Percentiles rank a stretch among this genome's conserved stretches.
Evolutionary conservation across 2,888 invertebrate genomes (phyloP).

Genomic region (Unio delphinus): DNA sequence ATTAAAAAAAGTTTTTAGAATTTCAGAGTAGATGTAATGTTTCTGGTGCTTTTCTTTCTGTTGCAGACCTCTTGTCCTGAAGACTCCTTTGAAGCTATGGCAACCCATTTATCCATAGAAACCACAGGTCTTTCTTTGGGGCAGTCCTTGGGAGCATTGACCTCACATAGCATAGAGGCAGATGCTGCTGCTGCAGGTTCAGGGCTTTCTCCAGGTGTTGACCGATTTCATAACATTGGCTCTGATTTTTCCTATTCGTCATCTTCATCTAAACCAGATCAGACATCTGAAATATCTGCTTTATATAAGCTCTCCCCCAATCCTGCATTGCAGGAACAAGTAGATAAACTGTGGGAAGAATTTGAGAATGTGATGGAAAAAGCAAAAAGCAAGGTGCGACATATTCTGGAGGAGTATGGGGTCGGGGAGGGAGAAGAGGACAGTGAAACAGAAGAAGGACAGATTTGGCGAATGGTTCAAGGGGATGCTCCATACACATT

Average conservation of each 20-base stretch:
- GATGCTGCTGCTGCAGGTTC: too few species aligned
- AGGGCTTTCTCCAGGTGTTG: too few species aligned
- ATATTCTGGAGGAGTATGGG: constrained; percentile 54
- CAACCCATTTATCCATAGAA: constrained; percentile 28
- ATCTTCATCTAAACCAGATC: too few species aligned
- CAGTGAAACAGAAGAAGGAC: constrained; percentile 57
- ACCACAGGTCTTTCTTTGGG: constrained; percentile 32
- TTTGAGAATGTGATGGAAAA: constrained; percentile 50
- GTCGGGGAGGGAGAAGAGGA: constrained; percentile 53
- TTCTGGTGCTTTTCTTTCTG: neutral
- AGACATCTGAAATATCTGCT: too few species aligned
- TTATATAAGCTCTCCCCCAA: constrained; percentile 3
- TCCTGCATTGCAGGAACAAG: constrained; percentile 22
- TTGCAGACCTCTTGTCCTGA: constrained; percentile 60
- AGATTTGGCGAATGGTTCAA: constrained; percentile 58
- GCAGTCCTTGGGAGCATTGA: too few species aligned
- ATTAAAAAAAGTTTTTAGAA: too few species aligned
- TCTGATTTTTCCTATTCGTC: too few species aligned
- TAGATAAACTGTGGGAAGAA: constrained; percentile 48
- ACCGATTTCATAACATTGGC: too few species aligned
- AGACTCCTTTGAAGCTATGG: constrained; percentile 27
- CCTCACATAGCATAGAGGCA: too few species aligned
- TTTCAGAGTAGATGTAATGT: too few species aligned
- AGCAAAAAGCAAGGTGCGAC: constrained; percentile 34
- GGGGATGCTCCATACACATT: constrained; percentile 55